Conservation (phyloP, 2,797 vertebrate species). For the Anolis apletophallus region DNA sequence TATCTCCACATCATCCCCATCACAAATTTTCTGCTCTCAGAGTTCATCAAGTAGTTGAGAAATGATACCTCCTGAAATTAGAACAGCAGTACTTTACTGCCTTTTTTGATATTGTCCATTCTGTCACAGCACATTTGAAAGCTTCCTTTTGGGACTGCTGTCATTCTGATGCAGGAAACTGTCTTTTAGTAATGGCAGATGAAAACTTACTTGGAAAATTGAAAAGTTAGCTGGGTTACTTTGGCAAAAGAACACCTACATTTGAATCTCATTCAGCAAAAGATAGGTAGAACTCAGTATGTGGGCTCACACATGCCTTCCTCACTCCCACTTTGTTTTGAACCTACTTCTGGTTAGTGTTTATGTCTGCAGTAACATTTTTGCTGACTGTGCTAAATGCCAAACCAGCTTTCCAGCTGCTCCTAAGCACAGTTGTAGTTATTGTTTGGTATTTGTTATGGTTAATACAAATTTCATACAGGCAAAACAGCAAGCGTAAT, state of each 20-base stretch:
- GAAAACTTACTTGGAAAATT: neutral
- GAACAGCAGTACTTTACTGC: neutral
- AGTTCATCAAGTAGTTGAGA: accelerated
- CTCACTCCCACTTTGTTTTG: neutral
- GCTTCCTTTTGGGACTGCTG: neutral
- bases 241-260: neutral
- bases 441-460: no score
- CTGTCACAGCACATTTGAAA: neutral
- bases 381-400: neutral
- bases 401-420: neutral
- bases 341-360: neutral
- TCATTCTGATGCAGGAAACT: constrained; percentile 2
- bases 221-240: neutral
- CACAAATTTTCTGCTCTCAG: neutral
- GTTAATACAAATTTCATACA: neutral
- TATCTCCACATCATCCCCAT: no score
- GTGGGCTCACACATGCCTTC: neutral
- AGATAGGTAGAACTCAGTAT: neutral
- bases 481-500: neutral
- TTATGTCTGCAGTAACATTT: neutral
- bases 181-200: neutral
- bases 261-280: neutral
- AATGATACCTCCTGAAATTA: neutral
- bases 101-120: neutral
- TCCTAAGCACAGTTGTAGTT: neutral